These are phyloP conservation scores for Periplaneta americana DNA, from an alignment of 1,140 invertebrate genomes.

Conservation along the genomic window DNA sequence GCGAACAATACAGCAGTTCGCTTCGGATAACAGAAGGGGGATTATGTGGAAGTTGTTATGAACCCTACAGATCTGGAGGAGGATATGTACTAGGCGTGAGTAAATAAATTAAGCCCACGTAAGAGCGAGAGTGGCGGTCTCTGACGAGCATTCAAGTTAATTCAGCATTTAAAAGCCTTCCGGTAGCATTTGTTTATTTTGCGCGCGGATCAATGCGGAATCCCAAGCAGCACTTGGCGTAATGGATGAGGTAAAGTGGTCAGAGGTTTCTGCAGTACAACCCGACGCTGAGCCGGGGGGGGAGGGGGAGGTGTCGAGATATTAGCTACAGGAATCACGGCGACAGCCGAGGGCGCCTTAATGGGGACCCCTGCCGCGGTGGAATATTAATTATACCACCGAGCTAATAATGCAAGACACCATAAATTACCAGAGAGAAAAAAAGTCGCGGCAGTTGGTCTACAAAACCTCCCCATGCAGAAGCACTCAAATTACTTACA, in stretches of 20 bases:
- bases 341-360: conserved; percentile 1
- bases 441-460: background rate
- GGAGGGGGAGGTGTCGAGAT: background rate
- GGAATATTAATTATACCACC: conserved; percentile 1
- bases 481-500: background rate
- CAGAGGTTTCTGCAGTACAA: background rate
- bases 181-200: background rate
- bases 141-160: background rate
- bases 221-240: background rate
- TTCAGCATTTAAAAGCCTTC: background rate
- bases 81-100: no score
- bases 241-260: background rate
- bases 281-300: background rate
- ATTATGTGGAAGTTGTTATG: no score
- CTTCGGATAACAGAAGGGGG: no score
- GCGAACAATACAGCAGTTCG: no score
- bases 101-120: no score
- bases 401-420: conserved; percentile 2
- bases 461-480: background rate
- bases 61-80: no score
- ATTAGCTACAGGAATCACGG: conserved; percentile 1
- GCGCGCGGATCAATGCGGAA: background rate
- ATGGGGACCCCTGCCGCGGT: background rate
- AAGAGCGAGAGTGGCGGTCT: background rate
- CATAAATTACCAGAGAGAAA: background rate